phyloP scores from a whole-genome alignment of 1,140 invertebrate species.

The Calliopsis andreniformis region DNA sequence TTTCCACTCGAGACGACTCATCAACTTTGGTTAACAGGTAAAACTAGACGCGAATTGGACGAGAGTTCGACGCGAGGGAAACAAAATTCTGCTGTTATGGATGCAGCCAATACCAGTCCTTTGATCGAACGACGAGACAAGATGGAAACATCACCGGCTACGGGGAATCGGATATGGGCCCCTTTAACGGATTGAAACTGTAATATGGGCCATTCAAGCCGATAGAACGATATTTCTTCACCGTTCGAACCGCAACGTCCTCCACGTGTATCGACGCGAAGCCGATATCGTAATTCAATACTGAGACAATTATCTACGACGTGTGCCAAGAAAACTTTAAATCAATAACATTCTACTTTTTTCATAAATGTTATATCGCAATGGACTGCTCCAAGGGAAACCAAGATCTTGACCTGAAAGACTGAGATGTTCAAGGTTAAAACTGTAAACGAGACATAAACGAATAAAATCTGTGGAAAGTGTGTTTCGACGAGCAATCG shows the following conservation, averaged over 20 bases:
- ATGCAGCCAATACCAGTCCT: conserved; percentile 1
- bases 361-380: too few relatives aligned
- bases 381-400: too few relatives aligned
- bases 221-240: conserved; percentile 69
- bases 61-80: background rate
- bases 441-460: conserved; percentile 34
- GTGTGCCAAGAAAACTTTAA: too few relatives aligned
- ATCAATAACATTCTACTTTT: too few relatives aligned
- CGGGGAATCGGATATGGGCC: conserved; percentile 70
- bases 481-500: conserved; percentile 52
- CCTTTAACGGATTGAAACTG: conserved; percentile 75
- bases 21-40: too few relatives aligned
- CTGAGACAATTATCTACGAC: background rate
- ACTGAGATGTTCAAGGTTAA: background rate
- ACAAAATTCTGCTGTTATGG: background rate
- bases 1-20: background rate
- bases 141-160: conserved; percentile 53
- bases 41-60: background rate
- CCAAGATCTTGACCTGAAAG: background rate
- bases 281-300: background rate
- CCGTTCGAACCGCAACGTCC: background rate
- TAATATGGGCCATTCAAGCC: conserved; percentile 78
- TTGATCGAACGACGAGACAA: conserved; percentile 6
- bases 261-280: background rate
- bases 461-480: conserved; percentile 53